A percentile compares a stretch with the other conserved stretches of the same genome.
phyloP scores from a whole-genome alignment of 2,113 vertebrate genomes.

The Chaetura pelagica region DNA sequence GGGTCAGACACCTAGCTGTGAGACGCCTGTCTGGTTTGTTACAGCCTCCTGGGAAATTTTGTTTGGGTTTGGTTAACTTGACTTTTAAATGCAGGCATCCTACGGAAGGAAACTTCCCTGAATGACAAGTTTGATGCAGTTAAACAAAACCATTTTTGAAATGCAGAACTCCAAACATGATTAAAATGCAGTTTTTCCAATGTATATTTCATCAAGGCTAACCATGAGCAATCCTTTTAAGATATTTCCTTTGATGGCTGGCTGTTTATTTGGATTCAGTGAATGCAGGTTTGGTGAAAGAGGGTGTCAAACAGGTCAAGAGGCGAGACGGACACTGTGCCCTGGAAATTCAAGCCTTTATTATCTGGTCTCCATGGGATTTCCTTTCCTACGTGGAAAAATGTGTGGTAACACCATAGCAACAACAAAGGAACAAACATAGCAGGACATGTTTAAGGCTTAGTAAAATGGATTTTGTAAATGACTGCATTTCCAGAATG shows the following conservation, averaged over 20 bases:
- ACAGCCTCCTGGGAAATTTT: conserved; percentile 41
- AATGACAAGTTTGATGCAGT: conserved; percentile 18
- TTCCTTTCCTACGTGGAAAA: conserved; percentile 76
- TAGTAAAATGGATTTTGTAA: conserved; percentile 22
- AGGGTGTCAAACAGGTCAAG: conserved; percentile 82
- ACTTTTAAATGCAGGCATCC: conserved; percentile 38
- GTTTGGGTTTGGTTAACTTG: conserved; percentile 57
- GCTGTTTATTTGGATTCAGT: conserved; percentile 50
- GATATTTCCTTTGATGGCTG: conserved; percentile 32
- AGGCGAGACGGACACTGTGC: conserved; percentile 65
- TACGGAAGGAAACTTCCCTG: conserved; percentile 51
- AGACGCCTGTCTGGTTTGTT: not conserved
- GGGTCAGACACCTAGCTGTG: not conserved
- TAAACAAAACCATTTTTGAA: conserved; percentile 53
- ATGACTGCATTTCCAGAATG: conserved; percentile 40
- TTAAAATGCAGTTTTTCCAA: conserved; percentile 60
- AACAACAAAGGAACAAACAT: conserved; percentile 56
- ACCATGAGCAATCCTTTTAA: conserved; percentile 26
- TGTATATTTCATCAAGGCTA: conserved; percentile 60
- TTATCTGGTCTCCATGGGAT: conserved; percentile 82
- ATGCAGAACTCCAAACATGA: not conserved
- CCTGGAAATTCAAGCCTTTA: conserved; percentile 71
- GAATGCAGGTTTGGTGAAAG: conserved; percentile 64
- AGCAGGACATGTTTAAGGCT: conserved; percentile 23
- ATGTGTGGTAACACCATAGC: conserved; percentile 77